A percentile compares a stretch with the other conserved stretches of the same genome.
These are phyloP conservation scores for Gnatocerus cornutus DNA, from an alignment of 2,888 invertebrate genomes.

Conservation along the genomic window DNA sequence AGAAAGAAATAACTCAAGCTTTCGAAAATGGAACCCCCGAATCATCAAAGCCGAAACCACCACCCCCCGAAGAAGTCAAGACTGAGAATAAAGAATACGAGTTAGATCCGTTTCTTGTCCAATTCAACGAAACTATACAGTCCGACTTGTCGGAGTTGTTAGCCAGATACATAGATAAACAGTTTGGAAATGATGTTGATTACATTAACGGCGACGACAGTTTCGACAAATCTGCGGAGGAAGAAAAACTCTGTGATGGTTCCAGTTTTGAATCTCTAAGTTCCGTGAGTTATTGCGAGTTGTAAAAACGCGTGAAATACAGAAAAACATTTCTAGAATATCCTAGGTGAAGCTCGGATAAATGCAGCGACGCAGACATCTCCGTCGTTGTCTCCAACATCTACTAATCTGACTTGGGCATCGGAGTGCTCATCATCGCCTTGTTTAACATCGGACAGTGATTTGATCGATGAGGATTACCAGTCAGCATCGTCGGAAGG, in stretches of 20 bases:
- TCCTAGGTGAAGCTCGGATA: conserved; percentile 26
- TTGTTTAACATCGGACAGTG: conserved; percentile 64
- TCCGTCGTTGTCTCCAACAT: conserved; percentile 69
- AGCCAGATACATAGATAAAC: conserved; percentile 52
- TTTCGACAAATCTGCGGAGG: conserved; percentile 12
- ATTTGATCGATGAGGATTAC: conserved; percentile 59
- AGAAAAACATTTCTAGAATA: neutral
- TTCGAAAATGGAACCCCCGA: conserved; percentile 59
- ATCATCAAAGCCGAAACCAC: conserved; percentile 18
- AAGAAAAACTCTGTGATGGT: conserved; percentile 15
- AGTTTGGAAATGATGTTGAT: conserved; percentile 14
- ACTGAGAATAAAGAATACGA: conserved; percentile 54
- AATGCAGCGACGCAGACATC: conserved; percentile 66
- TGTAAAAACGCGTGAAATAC: neutral
- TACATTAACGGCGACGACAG: conserved; percentile 20
- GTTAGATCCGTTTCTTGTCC: conserved; percentile 56
- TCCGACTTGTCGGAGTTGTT: conserved; percentile 61
- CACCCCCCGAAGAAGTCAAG: conserved; percentile 24
- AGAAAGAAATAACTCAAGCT: conserved; percentile 64
- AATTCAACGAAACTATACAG: conserved; percentile 60
- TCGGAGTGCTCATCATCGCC: conserved; percentile 69
- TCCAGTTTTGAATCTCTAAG: conserved; percentile 36
- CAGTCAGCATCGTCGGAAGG: conserved; percentile 57
- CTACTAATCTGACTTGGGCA: conserved; percentile 71
- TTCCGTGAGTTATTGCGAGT: conserved; percentile 27